phyloP scores from a whole-genome alignment of 1,140 invertebrate species.

The Musca domestica region DNA sequence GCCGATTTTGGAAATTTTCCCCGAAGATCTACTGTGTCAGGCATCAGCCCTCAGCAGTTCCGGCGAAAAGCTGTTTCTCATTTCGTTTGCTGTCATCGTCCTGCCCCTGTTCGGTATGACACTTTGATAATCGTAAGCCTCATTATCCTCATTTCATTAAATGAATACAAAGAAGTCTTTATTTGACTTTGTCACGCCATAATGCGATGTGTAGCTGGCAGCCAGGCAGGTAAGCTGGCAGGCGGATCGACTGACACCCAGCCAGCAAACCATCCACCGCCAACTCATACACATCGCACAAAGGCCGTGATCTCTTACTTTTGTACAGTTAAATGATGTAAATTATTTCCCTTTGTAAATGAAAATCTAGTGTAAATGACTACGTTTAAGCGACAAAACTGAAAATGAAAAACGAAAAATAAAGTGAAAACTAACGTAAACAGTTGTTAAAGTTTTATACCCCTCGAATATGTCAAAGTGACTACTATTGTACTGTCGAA shows the following conservation, averaged over 20 bases:
- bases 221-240: too few relatives aligned
- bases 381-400: not conserved
- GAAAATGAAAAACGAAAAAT: not conserved
- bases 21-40: conserved; percentile 73
- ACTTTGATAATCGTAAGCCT: conserved; percentile 41
- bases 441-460: conserved; percentile 20
- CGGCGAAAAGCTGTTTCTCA: conserved; percentile 43
- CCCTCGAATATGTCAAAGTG: not conserved
- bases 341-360: too few relatives aligned
- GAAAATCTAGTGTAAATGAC: too few relatives aligned
- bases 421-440: not conserved
- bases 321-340: too few relatives aligned
- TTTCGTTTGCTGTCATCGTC: conserved; percentile 43
- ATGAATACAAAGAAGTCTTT: not conserved
- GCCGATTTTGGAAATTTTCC: conserved; percentile 69
- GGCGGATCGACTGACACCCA: too few relatives aligned
- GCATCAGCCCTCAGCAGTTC: conserved; percentile 70
- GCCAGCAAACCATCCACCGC: too few relatives aligned
- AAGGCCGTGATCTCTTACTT: too few relatives aligned
- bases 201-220: not conserved
- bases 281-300: too few relatives aligned
- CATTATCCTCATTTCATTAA: not conserved
- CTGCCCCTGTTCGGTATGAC: conserved; percentile 43
- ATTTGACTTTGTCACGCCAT: not conserved
- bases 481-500: too few relatives aligned